Percentiles rank a stretch among this genome's conserved stretches.
phyloP scores from a whole-genome alignment of 1,140 invertebrate species.

The Reticulitermes speratus region DNA sequence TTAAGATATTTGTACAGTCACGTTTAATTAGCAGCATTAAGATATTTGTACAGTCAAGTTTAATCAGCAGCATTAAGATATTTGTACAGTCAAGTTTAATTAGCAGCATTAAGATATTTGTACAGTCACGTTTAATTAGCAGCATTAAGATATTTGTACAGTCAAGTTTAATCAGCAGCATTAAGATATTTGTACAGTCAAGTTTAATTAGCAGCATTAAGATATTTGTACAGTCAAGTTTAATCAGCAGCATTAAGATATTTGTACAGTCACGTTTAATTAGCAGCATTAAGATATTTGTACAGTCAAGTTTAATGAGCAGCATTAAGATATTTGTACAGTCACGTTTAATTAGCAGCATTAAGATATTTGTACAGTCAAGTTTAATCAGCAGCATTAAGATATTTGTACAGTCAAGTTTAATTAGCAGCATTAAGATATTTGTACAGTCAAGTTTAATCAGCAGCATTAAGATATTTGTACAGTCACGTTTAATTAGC shows the following conservation, averaged over 20 bases:
- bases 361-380: too few relatives aligned
- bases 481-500: neutral
- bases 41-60: neutral
- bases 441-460: neutral
- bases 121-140: neutral
- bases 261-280: neutral
- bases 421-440: neutral
- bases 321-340: too few relatives aligned
- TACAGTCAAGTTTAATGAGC: neutral
- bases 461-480: neutral
- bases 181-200: too few relatives aligned
- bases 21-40: neutral
- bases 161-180: neutral
- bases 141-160: too few relatives aligned
- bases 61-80: neutral
- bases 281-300: neutral
- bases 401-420: neutral
- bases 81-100: neutral
- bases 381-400: neutral
- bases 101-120: neutral
- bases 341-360: neutral
- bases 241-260: neutral
- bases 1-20: too few relatives aligned
- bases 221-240: neutral
- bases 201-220: neutral